Evolutionary conservation across 2,888 invertebrate species (phyloP), one percentile per base, ranked within the genome.

Genomic region (Drosophila subsilvestris): DNA sequence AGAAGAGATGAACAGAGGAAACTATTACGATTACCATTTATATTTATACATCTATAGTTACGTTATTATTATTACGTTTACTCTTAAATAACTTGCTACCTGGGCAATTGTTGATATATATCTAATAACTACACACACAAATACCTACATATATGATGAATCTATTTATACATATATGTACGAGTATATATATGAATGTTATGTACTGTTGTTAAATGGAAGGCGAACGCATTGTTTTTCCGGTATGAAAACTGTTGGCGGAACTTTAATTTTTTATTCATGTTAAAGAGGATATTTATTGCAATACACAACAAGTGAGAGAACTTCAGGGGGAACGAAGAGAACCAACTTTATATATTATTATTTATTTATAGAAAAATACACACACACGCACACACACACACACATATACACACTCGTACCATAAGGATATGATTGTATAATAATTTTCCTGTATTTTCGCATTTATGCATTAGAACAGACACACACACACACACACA

Each of bases 381-480:
- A 25, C 25, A 25, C 58, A 9, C 20, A 68, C 51, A 60, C 51
- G 62, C 53, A 60, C 48, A 57, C 18, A 56, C 42, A 66, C 17
- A 47, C 29, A 25, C 27, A 55, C 45, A 58, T 51, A 50, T 14
- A 55, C 27, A 60, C 47, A 67, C 47, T 49, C 22, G 48, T 37
- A 69, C 47, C 47, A 55, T 43, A 45, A 17, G 57, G 48, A 49
- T 9, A 59, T 45, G 50, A 49, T 58, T 60, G 43, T 44, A 72
- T 73, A 63, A 62, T 62, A 53, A 61, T 70, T 59, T 63, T 88
- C 74, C 72, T 85, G 74, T 80, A 81, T 81, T 86, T 89, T 86
- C 79, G 86, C 89, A 87, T 87, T 87, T 87, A 87, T 89, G 89
- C 89, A 89, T 87, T 86, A 69, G 68, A 75, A 63, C 27, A 62